These are phyloP conservation scores for Cepaea hortensis DNA, from an alignment of 2,888 invertebrate species.

Conservation along the genomic window DNA sequence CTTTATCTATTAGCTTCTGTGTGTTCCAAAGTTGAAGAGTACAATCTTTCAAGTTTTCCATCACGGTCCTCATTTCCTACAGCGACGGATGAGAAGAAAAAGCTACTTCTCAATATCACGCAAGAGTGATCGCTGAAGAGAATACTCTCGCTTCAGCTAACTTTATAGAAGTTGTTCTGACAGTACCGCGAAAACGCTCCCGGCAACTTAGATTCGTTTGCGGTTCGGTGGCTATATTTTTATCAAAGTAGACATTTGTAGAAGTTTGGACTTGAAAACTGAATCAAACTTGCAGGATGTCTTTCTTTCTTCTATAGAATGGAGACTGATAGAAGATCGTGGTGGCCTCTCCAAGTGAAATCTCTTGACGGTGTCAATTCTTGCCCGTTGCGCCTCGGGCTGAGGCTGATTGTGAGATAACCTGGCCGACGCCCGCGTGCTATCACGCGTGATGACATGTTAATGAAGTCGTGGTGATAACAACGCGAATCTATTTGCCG, in stretches of 20 bases:
- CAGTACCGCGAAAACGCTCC: neutral
- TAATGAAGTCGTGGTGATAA: slow-evolving; percentile 18
- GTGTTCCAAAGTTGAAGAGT: neutral
- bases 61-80: neutral
- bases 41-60: neutral
- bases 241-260: neutral
- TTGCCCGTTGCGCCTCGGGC: neutral
- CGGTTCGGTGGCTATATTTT: neutral
- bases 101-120: neutral
- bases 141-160: neutral
- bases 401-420: neutral
- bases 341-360: neutral
- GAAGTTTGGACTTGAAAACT: neutral
- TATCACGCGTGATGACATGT: slow-evolving; percentile 1
- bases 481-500: slow-evolving; percentile 9
- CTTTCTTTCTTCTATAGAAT: neutral
- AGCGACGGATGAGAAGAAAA: neutral
- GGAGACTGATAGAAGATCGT: neutral
- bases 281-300: neutral
- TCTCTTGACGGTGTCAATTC: neutral
- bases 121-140: neutral
- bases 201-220: neutral
- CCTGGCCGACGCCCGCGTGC: neutral
- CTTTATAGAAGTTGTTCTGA: neutral
- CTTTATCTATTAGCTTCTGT: neutral